Evolutionary conservation across 2,113 vertebrate genomes (phyloP), one percentile per base, ranked within the genome.

Genomic region (Cinclus cinclus): DNA sequence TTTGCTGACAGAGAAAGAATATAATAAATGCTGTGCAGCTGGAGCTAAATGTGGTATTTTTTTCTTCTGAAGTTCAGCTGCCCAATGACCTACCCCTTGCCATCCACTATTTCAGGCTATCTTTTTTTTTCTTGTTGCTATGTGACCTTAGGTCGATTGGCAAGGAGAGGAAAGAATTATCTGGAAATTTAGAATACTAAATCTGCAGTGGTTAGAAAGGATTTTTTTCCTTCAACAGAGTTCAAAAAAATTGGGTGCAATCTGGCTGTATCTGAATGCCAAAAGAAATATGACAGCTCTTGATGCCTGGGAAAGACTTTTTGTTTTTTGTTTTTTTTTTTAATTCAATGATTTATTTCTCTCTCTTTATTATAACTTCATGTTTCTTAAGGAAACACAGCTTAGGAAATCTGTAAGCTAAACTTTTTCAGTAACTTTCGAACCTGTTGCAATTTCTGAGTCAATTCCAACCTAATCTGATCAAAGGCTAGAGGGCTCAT

Each of bases 191-290:
- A 67, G 90, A 95, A 91, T 88, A 87, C 59, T 88, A 90, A 77
- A 90, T 70, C 50, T 93, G 85, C 85, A 91, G 75, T 67, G 42
- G 82, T 88, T 95, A 71, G 39, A 90, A 79, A 55, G 20, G 50
- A 90, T 63, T 76, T 96, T 96, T 81, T 95, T 85, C 30, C 56
- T 83, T 47, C 28, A 93, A 70, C 52, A 86, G 62, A 71, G 58
- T 80, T 46, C 2, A 19, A 79, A 75, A 87, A 70, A 73, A 62
- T 58, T 17, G n/a, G 24, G 17, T 44, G 35, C 84, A 95, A 93
- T 95, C 87, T 95, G 95, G 50, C 71, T 83, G 59, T 39, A 83
- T 92, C 75, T 85, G 67, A 96, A 87, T 93, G 94, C 87, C 91
- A 95, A 90, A 91, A 91, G 62, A 95, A 95, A 87, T 50, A 71